A percentile compares a stretch with the other conserved stretches of the same genome.
Evolutionary conservation across 2,797 vertebrate species (phyloP).

Genomic region (Gymnothorax javanicus): DNA sequence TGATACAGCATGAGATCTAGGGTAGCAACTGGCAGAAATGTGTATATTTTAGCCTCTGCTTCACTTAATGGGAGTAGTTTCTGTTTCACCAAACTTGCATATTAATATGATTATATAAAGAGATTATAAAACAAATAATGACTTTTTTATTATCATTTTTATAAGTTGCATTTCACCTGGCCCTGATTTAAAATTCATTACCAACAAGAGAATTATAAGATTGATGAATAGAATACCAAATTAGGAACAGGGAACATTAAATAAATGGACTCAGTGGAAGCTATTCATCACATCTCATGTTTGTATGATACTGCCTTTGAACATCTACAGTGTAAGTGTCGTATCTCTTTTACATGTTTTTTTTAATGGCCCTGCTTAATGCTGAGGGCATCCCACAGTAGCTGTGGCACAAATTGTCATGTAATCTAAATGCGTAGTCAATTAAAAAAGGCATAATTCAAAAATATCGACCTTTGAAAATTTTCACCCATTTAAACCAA

Average conservation of each 20-base stretch:
- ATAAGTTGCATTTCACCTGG: too few species aligned
- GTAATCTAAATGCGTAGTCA: neutral
- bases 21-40: too few species aligned
- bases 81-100: too few species aligned
- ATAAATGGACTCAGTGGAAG: neutral
- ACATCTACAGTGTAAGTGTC: neutral
- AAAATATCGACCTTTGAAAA: neutral
- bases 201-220: neutral
- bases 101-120: too few species aligned
- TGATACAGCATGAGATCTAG: too few species aligned
- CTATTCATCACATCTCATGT: neutral
- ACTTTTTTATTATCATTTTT: too few species aligned
- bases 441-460: neutral
- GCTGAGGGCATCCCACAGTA: neutral
- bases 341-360: neutral
- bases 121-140: too few species aligned
- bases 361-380: too few species aligned
- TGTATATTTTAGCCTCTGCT: too few species aligned
- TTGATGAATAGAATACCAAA: neutral
- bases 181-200: too few species aligned
- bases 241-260: neutral
- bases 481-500: neutral
- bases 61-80: too few species aligned
- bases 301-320: neutral
- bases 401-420: neutral